A percentile compares a stretch with the other conserved stretches of the same genome.
Evolutionary conservation across 2,113 vertebrate species (phyloP).

Genomic region (Aphelocoma coerulescens): DNA sequence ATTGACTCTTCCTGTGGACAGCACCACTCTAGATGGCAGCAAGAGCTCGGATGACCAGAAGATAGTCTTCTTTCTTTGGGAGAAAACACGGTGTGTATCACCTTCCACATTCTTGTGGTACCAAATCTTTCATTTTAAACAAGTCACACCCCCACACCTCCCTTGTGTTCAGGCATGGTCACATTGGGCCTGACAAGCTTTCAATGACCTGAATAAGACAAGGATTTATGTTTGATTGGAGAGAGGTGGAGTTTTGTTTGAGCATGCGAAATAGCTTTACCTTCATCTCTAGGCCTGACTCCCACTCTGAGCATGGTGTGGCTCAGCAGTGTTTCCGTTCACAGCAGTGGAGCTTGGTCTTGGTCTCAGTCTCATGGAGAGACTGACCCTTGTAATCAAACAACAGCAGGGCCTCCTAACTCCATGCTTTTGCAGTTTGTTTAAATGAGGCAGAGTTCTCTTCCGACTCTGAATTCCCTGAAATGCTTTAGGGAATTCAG

Average conservation of each 20-base stretch:
- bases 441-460: background rate
- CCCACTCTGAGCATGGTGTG: background rate
- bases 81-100: constrained; percentile 82
- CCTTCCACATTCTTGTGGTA: background rate
- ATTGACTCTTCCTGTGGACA: constrained; percentile 91
- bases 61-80: constrained; percentile 88
- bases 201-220: background rate
- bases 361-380: background rate
- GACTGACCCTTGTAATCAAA: background rate
- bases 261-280: background rate
- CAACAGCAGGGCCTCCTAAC: background rate
- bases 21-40: constrained; percentile 91
- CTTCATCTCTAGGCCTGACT: background rate
- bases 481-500: background rate
- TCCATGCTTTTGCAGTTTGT: background rate
- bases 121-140: background rate
- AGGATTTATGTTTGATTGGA: background rate
- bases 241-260: background rate
- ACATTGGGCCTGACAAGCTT: background rate
- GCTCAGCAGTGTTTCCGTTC: background rate
- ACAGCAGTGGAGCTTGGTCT: background rate
- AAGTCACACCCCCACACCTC: background rate
- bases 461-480: background rate
- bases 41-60: constrained; percentile 95
- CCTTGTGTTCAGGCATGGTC: background rate